Evolutionary conservation across 1,140 invertebrate genomes (phyloP).

Genomic region (Liolophura sinensis): DNA sequence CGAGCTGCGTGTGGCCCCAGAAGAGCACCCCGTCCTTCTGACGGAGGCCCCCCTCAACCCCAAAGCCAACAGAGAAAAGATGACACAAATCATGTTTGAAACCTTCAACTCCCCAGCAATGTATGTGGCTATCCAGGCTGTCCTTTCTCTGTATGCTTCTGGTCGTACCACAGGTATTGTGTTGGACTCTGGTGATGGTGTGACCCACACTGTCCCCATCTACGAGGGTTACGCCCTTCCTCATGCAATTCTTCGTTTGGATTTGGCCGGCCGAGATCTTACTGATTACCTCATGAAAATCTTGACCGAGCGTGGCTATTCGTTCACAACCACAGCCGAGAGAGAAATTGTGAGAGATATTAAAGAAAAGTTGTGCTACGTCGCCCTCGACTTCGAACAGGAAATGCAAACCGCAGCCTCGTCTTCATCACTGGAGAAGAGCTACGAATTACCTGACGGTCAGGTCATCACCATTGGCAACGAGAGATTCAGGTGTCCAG

Average conservation of each 20-base stretch:
- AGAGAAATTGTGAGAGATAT: constrained; percentile 79
- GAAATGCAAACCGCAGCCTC: constrained; percentile 89
- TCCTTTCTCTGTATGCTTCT: constrained; percentile 88
- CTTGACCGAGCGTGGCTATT: constrained; percentile 76
- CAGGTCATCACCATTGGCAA: constrained; percentile 91
- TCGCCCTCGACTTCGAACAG: constrained; percentile 91
- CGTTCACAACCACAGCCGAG: constrained; percentile 83
- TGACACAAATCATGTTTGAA: constrained; percentile 62
- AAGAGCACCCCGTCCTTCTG: constrained; percentile 58
- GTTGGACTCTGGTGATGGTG: constrained; percentile 89
- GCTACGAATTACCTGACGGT: constrained; percentile 61
- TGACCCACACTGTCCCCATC: constrained; percentile 86
- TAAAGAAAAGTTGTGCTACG: constrained; percentile 83
- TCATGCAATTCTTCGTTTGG: constrained; percentile 93
- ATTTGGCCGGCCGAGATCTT: constrained; percentile 85
- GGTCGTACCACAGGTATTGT: constrained; percentile 95
- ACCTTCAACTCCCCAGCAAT: constrained; percentile 88
- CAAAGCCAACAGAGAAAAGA: constrained; percentile 59
- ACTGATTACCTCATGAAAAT: constrained; percentile 94
- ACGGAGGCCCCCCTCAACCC: constrained; percentile 56
- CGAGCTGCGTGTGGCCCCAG: constrained; percentile 88
- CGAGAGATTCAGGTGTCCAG: constrained; percentile 66
- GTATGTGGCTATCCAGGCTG: constrained; percentile 92
- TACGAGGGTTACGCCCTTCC: constrained; percentile 83
- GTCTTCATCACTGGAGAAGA: constrained; percentile 51